Evolutionary conservation across 1,140 invertebrate genomes (phyloP).

Genomic region (Pseudomyrmex cubaensis): DNA sequence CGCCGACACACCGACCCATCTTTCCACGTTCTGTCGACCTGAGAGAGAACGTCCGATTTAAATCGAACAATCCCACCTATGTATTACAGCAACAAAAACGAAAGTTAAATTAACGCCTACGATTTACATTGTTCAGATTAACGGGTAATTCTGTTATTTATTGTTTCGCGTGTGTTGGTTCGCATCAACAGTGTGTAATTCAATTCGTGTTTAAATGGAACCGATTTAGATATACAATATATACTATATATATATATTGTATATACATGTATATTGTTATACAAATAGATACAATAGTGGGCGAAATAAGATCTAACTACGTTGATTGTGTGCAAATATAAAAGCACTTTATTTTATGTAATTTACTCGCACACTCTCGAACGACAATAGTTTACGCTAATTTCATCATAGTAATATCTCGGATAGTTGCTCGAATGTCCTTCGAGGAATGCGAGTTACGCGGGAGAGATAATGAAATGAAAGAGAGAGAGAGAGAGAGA

Average conservation of each 20-base stretch:
- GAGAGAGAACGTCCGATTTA: conserved; percentile 28
- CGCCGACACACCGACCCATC: conserved; percentile 72
- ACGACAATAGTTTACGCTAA: conserved; percentile 14
- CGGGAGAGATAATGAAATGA: conserved; percentile 76
- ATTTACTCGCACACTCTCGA: not conserved
- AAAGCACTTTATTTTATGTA: not conserved
- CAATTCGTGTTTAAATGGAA: too few relatives aligned
- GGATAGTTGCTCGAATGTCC: conserved; percentile 67
- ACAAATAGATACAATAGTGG: too few relatives aligned
- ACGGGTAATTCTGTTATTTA: not conserved
- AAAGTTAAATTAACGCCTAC: not conserved
- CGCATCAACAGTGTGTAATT: too few relatives aligned
- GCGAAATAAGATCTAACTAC: too few relatives aligned
- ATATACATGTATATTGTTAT: too few relatives aligned
- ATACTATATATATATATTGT: too few relatives aligned
- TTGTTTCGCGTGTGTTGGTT: not conserved
- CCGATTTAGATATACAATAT: too few relatives aligned
- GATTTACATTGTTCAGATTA: not conserved
- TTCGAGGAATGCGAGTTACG: conserved; percentile 71
- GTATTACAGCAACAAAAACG: not conserved
- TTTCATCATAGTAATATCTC: conserved; percentile 38
- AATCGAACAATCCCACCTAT: conserved; percentile 4
- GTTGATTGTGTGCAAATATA: too few relatives aligned
- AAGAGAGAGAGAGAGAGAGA: not conserved
- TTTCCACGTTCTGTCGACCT: conserved; percentile 47